Conservation (phyloP, 2,797 vertebrate genomes). For the Pantherophis alleghaniensis region DNA sequence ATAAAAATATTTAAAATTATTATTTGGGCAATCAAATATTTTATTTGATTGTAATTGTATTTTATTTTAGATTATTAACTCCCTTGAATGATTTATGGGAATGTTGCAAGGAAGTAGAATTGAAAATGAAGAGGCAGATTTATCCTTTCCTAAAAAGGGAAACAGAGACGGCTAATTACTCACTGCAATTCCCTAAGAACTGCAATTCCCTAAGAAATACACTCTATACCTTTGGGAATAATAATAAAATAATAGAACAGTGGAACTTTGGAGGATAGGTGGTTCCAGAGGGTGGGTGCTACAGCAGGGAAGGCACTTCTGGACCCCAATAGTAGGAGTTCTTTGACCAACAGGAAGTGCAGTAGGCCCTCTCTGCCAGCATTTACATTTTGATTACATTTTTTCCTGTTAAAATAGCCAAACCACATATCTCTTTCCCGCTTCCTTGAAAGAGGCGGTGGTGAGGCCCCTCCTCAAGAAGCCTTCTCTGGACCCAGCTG, state of each 20-base stretch:
- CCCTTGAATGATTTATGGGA: background rate
- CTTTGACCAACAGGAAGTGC: background rate
- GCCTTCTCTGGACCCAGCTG: too few relatives aligned
- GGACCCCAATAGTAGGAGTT: background rate
- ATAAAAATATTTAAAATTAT: background rate
- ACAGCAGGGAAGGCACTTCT: background rate
- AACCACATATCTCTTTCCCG: too few relatives aligned
- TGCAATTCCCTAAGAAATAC: background rate
- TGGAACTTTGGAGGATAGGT: background rate
- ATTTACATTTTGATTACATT: background rate
- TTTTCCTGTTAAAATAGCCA: background rate
- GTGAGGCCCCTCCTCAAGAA: too few relatives aligned
- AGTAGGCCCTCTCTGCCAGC: background rate
- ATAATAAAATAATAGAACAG: background rate
- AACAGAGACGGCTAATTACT: background rate
- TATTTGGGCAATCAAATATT: background rate
- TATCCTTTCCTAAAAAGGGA: background rate
- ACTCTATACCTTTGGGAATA: background rate
- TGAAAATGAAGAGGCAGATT: background rate
- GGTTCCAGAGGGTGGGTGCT: background rate
- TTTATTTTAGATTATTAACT: background rate
- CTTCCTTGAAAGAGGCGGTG: too few relatives aligned
- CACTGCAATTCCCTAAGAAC: background rate
- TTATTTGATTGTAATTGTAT: background rate
- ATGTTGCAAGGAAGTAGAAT: background rate